These are phyloP conservation scores for Urophycis tenuis DNA, from an alignment of 2,797 vertebrate species.

Conservation along the genomic window DNA sequence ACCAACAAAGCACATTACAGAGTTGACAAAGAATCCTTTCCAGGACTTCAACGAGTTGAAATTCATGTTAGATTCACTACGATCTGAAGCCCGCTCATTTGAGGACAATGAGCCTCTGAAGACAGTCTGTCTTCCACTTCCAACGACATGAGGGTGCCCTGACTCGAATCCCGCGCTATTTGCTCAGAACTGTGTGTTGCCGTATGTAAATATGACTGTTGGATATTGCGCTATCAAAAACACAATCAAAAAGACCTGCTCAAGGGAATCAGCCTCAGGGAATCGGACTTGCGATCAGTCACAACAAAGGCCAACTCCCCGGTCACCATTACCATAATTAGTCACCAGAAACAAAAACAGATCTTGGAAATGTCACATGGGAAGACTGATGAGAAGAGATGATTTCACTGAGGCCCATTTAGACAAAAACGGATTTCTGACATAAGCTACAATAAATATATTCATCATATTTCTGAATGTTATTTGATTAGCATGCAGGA, in stretches of 20 bases:
- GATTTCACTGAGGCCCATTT: background rate
- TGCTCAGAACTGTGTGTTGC: background rate
- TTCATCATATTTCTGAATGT: background rate
- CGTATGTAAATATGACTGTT: background rate
- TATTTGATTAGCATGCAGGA: background rate
- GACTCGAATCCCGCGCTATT: background rate
- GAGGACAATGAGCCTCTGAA: no score
- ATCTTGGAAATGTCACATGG: background rate
- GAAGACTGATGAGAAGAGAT: background rate
- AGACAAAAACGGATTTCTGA: background rate
- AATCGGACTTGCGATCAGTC: no score
- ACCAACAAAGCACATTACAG: no score
- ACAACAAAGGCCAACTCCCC: no score
- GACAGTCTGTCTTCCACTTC: no score
- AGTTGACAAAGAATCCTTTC: no score
- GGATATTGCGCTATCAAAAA: background rate
- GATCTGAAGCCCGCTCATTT: no score
- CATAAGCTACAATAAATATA: background rate
- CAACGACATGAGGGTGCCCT: no score
- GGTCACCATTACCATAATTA: no score
- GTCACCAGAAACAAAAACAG: background rate
- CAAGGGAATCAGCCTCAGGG: no score
- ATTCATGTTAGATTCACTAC: no score
- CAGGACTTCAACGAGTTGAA: no score
- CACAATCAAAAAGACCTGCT: background rate